A percentile compares a stretch with the other conserved stretches of the same genome.
Evolutionary conservation across 2,797 vertebrate genomes (phyloP).

Genomic region (Sciurus carolinensis): DNA sequence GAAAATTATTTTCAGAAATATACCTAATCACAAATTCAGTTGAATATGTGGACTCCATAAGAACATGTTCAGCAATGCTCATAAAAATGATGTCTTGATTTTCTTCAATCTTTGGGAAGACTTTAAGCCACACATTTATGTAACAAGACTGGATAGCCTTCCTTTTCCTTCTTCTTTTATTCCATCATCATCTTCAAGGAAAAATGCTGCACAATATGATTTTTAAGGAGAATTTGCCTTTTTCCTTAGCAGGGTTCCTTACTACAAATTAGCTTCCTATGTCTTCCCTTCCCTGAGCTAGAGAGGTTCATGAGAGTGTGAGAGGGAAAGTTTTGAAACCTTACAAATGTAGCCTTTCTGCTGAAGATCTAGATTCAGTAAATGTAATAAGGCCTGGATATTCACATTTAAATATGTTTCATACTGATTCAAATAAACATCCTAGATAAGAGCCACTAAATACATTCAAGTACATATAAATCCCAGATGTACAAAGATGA

Average conservation of each 20-base stretch:
- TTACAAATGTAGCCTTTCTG: too few species aligned
- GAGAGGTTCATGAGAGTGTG: constrained; percentile 26
- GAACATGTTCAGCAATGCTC: background rate
- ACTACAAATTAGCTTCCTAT: constrained; percentile 52
- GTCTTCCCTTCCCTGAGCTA: constrained; percentile 2
- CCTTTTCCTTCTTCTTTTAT: background rate
- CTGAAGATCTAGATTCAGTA: too few species aligned
- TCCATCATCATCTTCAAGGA: constrained; percentile 54
- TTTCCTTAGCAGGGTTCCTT: constrained; percentile 71
- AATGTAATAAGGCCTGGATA: too few species aligned
- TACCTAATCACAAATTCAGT: background rate
- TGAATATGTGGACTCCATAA: background rate
- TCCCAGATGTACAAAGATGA: too few species aligned
- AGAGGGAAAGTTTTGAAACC: too few species aligned
- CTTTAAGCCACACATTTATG: background rate
- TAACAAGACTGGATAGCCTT: constrained; percentile 24
- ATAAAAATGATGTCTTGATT: constrained; percentile 54
- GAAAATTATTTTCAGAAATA: background rate
- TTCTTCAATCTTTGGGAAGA: constrained; percentile 63
- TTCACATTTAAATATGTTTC: too few species aligned
- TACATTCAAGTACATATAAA: too few species aligned
- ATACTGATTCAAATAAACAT: too few species aligned
- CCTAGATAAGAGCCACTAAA: too few species aligned
- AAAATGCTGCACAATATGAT: constrained; percentile 67
- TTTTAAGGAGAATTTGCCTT: constrained; percentile 85